Percentiles rank a stretch among this genome's conserved stretches.
phyloP scores from a whole-genome alignment of 1,140 invertebrate genomes.

The Drosophila willistoni region DNA sequence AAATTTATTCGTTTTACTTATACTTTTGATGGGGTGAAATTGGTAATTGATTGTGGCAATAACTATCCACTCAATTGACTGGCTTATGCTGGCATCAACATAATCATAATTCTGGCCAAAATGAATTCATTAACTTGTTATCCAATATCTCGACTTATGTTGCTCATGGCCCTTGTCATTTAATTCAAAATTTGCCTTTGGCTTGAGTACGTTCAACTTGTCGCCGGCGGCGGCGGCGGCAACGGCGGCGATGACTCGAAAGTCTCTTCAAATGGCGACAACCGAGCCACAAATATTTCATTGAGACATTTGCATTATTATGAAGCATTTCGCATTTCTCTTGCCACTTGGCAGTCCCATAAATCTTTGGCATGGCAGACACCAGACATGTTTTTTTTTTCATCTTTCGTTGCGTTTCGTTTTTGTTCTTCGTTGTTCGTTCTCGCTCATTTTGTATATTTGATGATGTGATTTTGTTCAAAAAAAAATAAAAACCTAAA shows the following conservation, averaged over 20 bases:
- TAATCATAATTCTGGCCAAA: background rate
- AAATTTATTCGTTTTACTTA: too few relatives aligned
- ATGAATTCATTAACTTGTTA: constrained; percentile 17
- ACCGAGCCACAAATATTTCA: constrained; percentile 69
- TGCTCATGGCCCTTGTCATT: constrained; percentile 32
- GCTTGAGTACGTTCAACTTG: constrained; percentile 66
- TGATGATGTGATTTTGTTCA: background rate
- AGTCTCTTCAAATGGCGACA: constrained; percentile 28
- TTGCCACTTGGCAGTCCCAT: constrained; percentile 51
- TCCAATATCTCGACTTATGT: constrained; percentile 22
- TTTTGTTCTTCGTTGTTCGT: constrained; percentile 4
- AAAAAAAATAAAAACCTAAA: background rate
- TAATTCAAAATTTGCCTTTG: constrained; percentile 11
- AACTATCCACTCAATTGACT: too few relatives aligned
- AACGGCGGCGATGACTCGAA: constrained; percentile 22
- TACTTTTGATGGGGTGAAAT: too few relatives aligned
- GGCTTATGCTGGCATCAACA: too few relatives aligned
- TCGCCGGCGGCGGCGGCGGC: constrained; percentile 45
- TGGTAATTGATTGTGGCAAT: too few relatives aligned
- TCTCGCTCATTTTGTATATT: background rate
- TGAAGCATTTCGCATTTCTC: constrained; percentile 27
- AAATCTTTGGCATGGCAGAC: constrained; percentile 33
- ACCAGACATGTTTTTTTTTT: constrained; percentile 1
- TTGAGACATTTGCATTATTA: constrained; percentile 67
- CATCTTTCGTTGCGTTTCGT: background rate